These are phyloP conservation scores for Poecilobothrus nobilitatus DNA, from an alignment of 2,888 invertebrate species.

Conservation along the genomic window DNA sequence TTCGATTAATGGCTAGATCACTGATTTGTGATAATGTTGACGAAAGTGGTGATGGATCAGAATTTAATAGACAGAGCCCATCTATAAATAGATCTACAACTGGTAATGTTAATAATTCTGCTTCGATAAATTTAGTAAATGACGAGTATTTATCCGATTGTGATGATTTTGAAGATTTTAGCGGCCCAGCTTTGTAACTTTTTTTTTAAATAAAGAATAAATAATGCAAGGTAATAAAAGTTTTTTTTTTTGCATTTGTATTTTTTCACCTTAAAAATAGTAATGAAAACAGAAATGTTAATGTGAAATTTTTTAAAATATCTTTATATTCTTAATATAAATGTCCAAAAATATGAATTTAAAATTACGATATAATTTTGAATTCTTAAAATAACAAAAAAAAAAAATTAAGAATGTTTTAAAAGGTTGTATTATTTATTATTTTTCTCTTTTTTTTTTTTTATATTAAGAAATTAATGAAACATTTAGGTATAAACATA, in stretches of 20 bases:
- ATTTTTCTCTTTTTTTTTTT: no score
- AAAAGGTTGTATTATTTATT: no score
- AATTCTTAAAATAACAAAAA: no score
- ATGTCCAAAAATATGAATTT: no score
- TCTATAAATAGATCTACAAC: neutral
- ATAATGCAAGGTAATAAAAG: neutral
- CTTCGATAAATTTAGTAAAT: conserved; percentile 6
- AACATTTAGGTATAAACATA: neutral
- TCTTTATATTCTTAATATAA: no score
- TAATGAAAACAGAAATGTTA: no score
- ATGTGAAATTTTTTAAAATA: no score
- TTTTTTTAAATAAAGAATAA: neutral
- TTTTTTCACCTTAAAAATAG: no score
- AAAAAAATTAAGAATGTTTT: no score
- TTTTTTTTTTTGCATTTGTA: no score
- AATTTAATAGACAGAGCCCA: neutral
- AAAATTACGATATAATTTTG: no score
- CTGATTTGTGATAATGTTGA: conserved; percentile 47
- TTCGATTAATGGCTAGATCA: conserved; percentile 55
- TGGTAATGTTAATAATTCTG: neutral
- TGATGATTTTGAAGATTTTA: conserved; percentile 17
- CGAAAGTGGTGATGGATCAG: conserved; percentile 26
- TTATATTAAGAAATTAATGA: no score
- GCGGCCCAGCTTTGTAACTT: conserved; percentile 20
- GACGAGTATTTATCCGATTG: conserved; percentile 19